Evolutionary conservation across 1,140 invertebrate species (phyloP).

Genomic region (Glossosoma conforme): DNA sequence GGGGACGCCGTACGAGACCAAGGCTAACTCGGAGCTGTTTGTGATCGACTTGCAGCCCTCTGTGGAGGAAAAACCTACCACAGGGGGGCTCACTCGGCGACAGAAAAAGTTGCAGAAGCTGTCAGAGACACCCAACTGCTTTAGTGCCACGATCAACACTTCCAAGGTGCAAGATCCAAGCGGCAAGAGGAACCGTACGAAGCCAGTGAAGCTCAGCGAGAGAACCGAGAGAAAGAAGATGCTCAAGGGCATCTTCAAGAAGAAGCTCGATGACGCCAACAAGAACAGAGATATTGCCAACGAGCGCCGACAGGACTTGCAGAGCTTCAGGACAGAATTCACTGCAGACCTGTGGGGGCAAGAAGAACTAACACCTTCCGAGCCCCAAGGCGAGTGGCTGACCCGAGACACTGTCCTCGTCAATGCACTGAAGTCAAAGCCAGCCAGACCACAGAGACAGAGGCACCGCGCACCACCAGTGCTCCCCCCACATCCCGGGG

Average conservation of each 20-base stretch:
- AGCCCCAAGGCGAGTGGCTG: slow-evolving; percentile 21
- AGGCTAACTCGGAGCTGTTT: slow-evolving; percentile 53
- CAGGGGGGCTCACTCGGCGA: slow-evolving; percentile 31
- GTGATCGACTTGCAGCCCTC: slow-evolving; percentile 43
- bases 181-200: slow-evolving; percentile 50
- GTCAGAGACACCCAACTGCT: slow-evolving; percentile 44
- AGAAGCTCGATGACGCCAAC: slow-evolving; percentile 38
- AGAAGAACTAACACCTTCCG: slow-evolving; percentile 34
- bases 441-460: slow-evolving; percentile 7
- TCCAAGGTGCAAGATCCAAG: slow-evolving; percentile 55
- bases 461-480: slow-evolving; percentile 47
- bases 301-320: slow-evolving; percentile 38
- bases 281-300: slow-evolving; percentile 40
- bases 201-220: slow-evolving; percentile 42
- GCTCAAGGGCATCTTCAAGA: slow-evolving; percentile 37
- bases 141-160: slow-evolving; percentile 45
- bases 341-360: slow-evolving; percentile 40
- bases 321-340: slow-evolving; percentile 24
- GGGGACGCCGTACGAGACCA: slow-evolving; percentile 52
- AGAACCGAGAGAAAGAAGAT: slow-evolving; percentile 36
- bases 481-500: slow-evolving; percentile 78
- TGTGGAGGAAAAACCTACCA: no score
- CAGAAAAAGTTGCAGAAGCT: slow-evolving; percentile 44
- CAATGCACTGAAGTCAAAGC: slow-evolving; percentile 11
- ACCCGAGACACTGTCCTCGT: slow-evolving; percentile 9